Base-by-base conservation (phyloP, 1,140 invertebrate species). In the Ridgeia piscesae region DNA sequence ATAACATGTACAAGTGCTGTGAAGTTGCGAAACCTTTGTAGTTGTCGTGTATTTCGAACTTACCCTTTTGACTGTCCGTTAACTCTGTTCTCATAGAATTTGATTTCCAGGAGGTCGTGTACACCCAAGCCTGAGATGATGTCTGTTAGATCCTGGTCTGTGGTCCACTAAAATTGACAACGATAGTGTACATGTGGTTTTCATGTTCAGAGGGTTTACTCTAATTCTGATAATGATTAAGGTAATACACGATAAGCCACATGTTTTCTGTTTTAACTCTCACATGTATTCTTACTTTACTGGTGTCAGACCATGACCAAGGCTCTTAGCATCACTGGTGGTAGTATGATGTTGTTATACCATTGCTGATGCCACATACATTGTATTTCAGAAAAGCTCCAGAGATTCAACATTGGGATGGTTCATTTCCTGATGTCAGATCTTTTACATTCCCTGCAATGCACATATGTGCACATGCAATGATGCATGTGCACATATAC, bases 41-140 rank as follows among this genome's bases (percentile, higher is more conserved):
- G 8, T 21, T 0, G 58, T 31, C 58, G 17, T 27, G 58, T 21
- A 77, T 4, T 77, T 21, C 17, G 17, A 77, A 77, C 58, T 77
- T 94, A 97, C 89, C 99, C 99, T 97, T 99, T 99, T 0, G 98
- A 99, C 96, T 99, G 99, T 35, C 99, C 99, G 97, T 99, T 99
- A 21, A 98, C 98, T 94, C 99, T 97, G 96, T 99, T 99, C 96
- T 99, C 99, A 96, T 99, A 99, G 96, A 99, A 99, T 96, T 99
- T 99, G 27, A 99, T 98, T 95, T 99, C 99, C 93, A 99, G 97
- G 94, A 99, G 97, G 96, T 99, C 99, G 93, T 97, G 97, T 4
- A 99, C 98, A 34, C 99, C 99, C 93, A 99, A 97, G 93, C 97
- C 97, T 91, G 97, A 97, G 92, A 99, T 97, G 2, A 98, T 97